A percentile compares a stretch with the other conserved stretches of the same genome.
Conservation (phyloP, 2,888 invertebrate genomes). For the Pammene fasciana region DNA sequence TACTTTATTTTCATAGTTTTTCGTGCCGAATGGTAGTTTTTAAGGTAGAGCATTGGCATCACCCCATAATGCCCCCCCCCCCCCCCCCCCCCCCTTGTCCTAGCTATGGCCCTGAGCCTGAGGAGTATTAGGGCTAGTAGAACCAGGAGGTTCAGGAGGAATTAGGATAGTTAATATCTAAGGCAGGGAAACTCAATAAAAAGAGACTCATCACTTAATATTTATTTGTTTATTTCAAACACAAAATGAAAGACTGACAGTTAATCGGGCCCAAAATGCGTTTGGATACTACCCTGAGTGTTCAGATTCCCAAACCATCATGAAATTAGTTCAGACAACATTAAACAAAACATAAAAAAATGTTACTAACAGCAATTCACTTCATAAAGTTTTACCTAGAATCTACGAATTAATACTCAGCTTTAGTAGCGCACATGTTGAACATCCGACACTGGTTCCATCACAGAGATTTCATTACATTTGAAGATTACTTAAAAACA, state of each 20-base stretch:
- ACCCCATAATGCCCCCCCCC: no score
- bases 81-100: no score
- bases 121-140: no score
- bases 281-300: conserved; percentile 67
- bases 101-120: no score
- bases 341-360: conserved; percentile 76
- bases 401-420: conserved; percentile 79
- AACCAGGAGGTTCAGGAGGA: no score
- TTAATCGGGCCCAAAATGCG: conserved; percentile 75
- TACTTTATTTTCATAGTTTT: no score
- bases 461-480: conserved; percentile 79
- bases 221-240: conserved; percentile 81
- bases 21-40: no score
- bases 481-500: conserved; percentile 73
- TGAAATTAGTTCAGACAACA: conserved; percentile 80
- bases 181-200: conserved; percentile 6
- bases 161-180: background rate
- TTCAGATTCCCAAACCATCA: conserved; percentile 73
- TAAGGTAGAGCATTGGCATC: no score
- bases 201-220: conserved; percentile 47
- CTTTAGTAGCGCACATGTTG: conserved; percentile 72
- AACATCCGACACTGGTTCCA: conserved; percentile 75
- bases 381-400: conserved; percentile 71
- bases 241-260: conserved; percentile 81
- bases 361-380: conserved; percentile 80